A percentile compares a stretch with the other conserved stretches of the same genome.
phyloP scores from a whole-genome alignment of 1,140 invertebrate species.

The Amyelois transitella region DNA sequence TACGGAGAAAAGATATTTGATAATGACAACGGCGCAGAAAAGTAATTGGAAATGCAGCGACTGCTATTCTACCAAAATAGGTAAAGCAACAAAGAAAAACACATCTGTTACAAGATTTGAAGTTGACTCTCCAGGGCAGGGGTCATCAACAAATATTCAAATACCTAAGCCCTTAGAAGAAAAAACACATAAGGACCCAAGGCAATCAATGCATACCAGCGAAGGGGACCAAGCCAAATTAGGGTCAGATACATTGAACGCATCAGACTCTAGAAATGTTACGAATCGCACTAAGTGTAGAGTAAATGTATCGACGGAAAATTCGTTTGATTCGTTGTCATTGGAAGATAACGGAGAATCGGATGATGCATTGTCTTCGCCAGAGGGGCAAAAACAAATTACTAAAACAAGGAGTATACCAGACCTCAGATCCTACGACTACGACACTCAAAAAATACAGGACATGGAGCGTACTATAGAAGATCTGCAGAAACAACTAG shows the following conservation, averaged over 20 bases:
- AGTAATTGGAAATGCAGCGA: neutral
- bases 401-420: neutral
- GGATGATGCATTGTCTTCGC: neutral
- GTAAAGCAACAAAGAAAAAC: neutral
- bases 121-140: no score
- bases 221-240: no score
- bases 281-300: neutral
- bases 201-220: no score
- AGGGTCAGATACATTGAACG: neutral
- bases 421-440: neutral
- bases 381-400: neutral
- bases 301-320: neutral
- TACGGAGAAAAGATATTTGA: neutral
- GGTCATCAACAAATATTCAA: no score
- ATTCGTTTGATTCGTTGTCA: neutral
- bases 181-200: no score
- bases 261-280: neutral
- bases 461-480: neutral
- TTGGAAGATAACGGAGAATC: neutral
- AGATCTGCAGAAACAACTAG: neutral
- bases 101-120: no score
- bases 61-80: neutral
- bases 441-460: neutral
- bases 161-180: no score
- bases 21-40: neutral